Evolutionary conservation across 2,888 invertebrate genomes (phyloP).

Genomic region (Ochropleura plecta): DNA sequence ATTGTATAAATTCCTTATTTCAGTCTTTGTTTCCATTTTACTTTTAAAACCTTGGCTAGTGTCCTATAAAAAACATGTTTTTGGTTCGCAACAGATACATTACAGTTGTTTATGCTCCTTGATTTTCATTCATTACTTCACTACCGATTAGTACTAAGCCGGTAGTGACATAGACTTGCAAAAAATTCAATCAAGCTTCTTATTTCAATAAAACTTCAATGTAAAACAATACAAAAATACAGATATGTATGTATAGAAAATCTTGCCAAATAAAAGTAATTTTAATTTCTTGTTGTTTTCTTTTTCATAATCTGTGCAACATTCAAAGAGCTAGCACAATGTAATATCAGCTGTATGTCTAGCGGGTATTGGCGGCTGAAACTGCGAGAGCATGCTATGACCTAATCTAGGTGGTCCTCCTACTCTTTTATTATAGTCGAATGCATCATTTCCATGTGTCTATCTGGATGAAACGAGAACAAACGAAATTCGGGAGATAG

Average conservation of each 20-base stretch:
- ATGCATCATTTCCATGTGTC: neutral
- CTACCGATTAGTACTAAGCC: neutral
- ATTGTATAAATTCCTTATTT: neutral
- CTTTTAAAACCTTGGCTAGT: neutral
- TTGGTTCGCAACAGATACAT: neutral
- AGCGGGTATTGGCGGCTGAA: neutral
- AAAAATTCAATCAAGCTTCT: neutral
- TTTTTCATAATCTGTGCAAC: neutral
- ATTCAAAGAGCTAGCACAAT: too few species aligned
- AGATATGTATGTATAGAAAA: neutral
- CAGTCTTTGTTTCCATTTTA: neutral
- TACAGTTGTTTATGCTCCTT: conserved; percentile 5
- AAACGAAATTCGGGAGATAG: neutral
- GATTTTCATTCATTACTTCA: neutral
- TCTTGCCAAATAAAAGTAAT: neutral
- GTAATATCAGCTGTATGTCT: neutral
- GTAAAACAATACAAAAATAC: neutral
- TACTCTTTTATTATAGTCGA: neutral
- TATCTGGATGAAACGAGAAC: neutral
- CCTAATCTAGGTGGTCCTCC: neutral
- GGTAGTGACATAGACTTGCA: too few species aligned
- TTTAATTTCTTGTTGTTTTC: neutral
- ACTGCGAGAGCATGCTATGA: neutral
- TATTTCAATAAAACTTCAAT: too few species aligned
- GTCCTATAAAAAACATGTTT: neutral